Evolutionary conservation across 1,140 invertebrate species (phyloP), one percentile per base, ranked within the genome.

Genomic region (Papilio polytes): DNA sequence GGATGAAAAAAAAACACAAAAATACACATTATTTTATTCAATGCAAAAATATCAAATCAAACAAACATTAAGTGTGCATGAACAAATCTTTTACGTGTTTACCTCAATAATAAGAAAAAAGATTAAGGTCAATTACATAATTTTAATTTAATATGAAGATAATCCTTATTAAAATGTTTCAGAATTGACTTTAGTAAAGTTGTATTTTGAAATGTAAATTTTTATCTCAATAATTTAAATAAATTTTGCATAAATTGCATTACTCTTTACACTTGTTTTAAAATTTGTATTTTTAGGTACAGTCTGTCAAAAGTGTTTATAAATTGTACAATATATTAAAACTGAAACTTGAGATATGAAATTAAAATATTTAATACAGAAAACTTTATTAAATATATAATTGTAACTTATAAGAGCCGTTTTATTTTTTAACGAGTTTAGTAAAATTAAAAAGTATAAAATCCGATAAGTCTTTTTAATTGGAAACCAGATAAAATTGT

Each of bases 401-500:
- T 8, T 70, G 31, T 70, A 13, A 70, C 26, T 36, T 36, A 8
- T 26, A 31, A 48, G 13, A 15, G 10, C 18, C 13, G 1, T 4
- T 70, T 66, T 66, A 31, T n/a, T 26, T 59, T 66, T 66, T 66
- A 66, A 66, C 22, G 63, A 31, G 22, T 66, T 31, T 66, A 26
- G 22, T 8, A 31, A 31, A 70, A 70, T 15, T 2, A 70, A 36
- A 70, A 53, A 46, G 48, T 51, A 22, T 26, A 44, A 22, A 76
- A 51, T 22, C 20, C 74, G 74, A 76, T 76, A 76, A 76, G 44
- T 22, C 44, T 53, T 51, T 44, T 76, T 51, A 76, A 76, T 76
- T 76, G 74, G 74, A 22, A 76, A 76, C 74, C 74, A 53, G 74
- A 76, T 76, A 51, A 76, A 76, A 76, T 48, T 76, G 74, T 15